phyloP scores from a whole-genome alignment of 2,113 vertebrate species.

The Plotosus lineatus region DNA sequence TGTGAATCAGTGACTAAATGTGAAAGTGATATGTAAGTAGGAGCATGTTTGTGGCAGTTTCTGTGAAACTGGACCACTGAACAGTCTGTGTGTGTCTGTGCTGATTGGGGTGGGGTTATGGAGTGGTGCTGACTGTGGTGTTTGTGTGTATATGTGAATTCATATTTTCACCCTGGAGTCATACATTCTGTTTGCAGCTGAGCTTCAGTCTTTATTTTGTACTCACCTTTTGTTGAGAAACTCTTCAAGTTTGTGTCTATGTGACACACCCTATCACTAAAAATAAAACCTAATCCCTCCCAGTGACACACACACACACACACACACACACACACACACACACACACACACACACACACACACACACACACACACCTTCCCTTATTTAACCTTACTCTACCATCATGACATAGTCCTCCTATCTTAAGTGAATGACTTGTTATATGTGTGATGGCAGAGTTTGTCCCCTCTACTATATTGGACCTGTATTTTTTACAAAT shows the following conservation, averaged over 20 bases:
- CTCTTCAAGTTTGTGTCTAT: constrained; percentile 29
- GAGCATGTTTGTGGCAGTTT: constrained; percentile 16
- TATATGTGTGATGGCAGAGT: not conserved
- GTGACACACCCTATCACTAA: constrained; percentile 18
- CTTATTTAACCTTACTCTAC: constrained; percentile 19
- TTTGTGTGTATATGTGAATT: constrained; percentile 45
- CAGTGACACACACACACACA: not conserved
- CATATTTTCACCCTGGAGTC: constrained; percentile 40
- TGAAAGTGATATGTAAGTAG: constrained; percentile 28
- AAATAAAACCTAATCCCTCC: constrained; percentile 15
- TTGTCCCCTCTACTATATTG: not conserved
- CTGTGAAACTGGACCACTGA: constrained; percentile 9
- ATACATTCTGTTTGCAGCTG: constrained; percentile 34
- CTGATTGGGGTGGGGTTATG: constrained; percentile 26
- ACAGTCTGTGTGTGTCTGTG: constrained; percentile 10
- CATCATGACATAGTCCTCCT: not conserved
- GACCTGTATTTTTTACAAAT: not conserved
- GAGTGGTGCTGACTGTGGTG: constrained; percentile 41
- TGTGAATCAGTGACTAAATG: constrained; percentile 38
- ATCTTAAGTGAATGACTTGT: not conserved
- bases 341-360: not conserved
- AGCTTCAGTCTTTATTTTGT: constrained; percentile 17
- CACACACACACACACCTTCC: not conserved
- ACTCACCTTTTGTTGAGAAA: constrained; percentile 29
- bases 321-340: not conserved